Evolutionary conservation across 2,113 vertebrate genomes (phyloP), one percentile per base, ranked within the genome.

Genomic region (Leuciscus idus): DNA sequence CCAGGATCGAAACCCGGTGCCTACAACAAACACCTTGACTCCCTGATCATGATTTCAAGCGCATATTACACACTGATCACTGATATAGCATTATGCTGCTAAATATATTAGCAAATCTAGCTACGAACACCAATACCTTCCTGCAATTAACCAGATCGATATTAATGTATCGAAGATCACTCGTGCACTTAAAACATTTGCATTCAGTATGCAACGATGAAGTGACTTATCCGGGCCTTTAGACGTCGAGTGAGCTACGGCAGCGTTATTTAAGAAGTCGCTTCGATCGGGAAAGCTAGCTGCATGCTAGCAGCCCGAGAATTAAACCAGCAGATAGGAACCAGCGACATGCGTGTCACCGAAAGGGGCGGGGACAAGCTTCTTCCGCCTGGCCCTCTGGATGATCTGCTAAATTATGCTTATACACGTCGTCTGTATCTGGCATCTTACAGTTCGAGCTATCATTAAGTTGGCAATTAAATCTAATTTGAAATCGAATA

Each of bases 261-360:
- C 48, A 28, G 12, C 21, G 33, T 61, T 43, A 61, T 61, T 61
- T 80, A 80, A 43, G 59, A 81, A 81, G 79, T 30, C 48, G 79
- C 59, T 48, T 48, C 79, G 23, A 48, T 81, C 79, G 30, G n/a
- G 15, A 26, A 48, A 46, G 61, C 39, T 81, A 81, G 61, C 79
- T 28, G 39, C 13, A 81, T 46, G n/a, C 79, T 66, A 81, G 13
- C 15, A 62, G 79, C 39, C 13, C 36, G 57, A 81, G n/a, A 64
- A 81, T 39, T 66, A 19, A 48, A 66, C 23, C 26, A n/a, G 46
- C 33, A 55, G 74, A 28, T 6, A 77, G 48, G 30, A 19, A 19
- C 48, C n/a, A 50, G 9, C 46, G n/a, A 28, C 48, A 33, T 1
- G 9, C 15, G n/a, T 26, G 15, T 28, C 19, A 59, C 59, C 13